These are phyloP conservation scores for Tenthredo scrophulariae DNA, from an alignment of 2,888 invertebrate genomes.

Conservation along the genomic window DNA sequence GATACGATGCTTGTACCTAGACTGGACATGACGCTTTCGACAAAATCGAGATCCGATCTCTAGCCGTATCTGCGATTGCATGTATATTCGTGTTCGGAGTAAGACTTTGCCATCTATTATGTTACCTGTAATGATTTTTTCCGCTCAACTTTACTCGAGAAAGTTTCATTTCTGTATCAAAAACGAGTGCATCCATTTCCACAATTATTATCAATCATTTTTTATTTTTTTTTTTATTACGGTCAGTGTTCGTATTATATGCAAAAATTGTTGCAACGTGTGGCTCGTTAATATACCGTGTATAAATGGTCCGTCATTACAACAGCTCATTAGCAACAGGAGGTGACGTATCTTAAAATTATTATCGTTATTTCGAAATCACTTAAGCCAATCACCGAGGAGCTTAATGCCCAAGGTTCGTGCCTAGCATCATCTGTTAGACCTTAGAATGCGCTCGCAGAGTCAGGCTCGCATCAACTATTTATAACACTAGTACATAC, in stretches of 20 bases:
- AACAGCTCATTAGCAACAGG: slow-evolving; percentile 54
- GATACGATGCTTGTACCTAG: slow-evolving; percentile 27
- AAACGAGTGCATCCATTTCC: neutral
- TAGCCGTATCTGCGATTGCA: neutral
- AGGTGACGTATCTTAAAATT: slow-evolving; percentile 52
- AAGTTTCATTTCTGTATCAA: neutral
- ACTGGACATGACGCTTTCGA: slow-evolving; percentile 9
- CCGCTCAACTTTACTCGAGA: neutral
- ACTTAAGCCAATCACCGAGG: slow-evolving; percentile 54
- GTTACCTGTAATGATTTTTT: neutral
- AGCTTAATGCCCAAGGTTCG: slow-evolving; percentile 57
- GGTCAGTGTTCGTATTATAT: neutral
- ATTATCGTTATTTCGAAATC: slow-evolving; percentile 58
- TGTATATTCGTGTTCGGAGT: neutral
- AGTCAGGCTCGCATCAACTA: slow-evolving; percentile 47
- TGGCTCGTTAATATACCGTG: neutral
- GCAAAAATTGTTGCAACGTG: neutral
- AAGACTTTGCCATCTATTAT: neutral
- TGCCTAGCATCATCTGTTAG: slow-evolving; percentile 56
- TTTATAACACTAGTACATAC: slow-evolving; percentile 27
- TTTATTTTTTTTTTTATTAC: too few species aligned
- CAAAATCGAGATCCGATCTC: slow-evolving; percentile 10
- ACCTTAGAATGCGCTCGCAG: slow-evolving; percentile 7
- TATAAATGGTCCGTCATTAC: slow-evolving; percentile 48
- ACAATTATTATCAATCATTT: neutral